Percentiles rank a stretch among this genome's conserved stretches.
Evolutionary conservation across 2,797 vertebrate species (phyloP).

Genomic region (Tokudaia tokunoshimensis): DNA sequence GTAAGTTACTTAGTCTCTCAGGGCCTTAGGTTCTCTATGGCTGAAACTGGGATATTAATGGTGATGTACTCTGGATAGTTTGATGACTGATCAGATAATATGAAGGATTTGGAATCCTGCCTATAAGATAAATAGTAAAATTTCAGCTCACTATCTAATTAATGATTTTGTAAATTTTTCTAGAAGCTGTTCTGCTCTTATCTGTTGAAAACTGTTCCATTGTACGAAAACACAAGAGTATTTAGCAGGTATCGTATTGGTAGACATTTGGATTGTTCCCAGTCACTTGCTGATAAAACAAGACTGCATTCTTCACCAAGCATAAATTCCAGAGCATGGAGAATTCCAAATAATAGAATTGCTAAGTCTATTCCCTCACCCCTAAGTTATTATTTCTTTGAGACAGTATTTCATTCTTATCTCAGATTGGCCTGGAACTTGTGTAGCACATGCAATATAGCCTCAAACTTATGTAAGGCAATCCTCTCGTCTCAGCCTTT

Average conservation of each 20-base stretch:
- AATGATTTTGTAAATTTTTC: not conserved
- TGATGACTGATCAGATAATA: not conserved
- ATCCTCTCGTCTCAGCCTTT: not conserved
- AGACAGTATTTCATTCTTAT: not conserved
- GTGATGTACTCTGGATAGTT: not conserved
- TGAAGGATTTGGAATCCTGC: not conserved
- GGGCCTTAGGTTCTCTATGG: not conserved
- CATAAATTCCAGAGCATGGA: not conserved
- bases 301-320: not conserved
- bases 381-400: not conserved
- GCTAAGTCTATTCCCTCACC: not conserved
- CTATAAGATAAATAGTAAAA: not conserved
- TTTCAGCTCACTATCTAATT: not conserved
- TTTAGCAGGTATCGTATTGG: not conserved
- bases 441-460: too few relatives aligned
- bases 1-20: conserved; percentile 29
- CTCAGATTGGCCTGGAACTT: not conserved
- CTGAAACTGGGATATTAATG: not conserved
- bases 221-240: not conserved
- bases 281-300: not conserved
- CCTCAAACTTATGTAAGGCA: not conserved
- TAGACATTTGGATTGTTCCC: not conserved
- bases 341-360: conserved; percentile 21
- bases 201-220: not conserved
- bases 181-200: not conserved